These are phyloP conservation scores for Callitettix versicolor DNA, from an alignment of 1,140 invertebrate species.

Conservation along the genomic window DNA sequence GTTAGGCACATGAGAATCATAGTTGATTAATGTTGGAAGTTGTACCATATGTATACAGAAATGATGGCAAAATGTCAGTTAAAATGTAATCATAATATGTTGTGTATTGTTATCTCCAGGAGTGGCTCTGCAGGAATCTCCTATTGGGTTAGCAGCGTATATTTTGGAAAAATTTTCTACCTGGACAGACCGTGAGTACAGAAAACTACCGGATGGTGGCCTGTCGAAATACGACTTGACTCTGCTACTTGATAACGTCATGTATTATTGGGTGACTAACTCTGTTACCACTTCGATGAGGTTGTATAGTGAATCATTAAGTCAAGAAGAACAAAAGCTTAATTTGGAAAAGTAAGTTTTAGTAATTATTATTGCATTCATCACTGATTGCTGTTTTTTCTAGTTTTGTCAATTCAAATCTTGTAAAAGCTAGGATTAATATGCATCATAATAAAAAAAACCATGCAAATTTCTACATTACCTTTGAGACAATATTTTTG, in stretches of 20 bases:
- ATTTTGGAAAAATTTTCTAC: constrained; percentile 63
- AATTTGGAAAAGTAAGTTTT: constrained; percentile 39
- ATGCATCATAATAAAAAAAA: too few species aligned
- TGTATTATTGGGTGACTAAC: constrained; percentile 75
- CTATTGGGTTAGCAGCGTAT: constrained; percentile 56
- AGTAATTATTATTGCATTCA: too few species aligned
- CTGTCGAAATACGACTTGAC: constrained; percentile 53
- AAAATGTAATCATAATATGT: too few species aligned
- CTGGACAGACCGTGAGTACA: constrained; percentile 49
- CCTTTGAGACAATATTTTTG: too few species aligned
- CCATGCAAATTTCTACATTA: too few species aligned
- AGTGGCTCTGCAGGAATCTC: constrained; percentile 45
- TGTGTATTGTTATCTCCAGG: constrained; percentile 33
- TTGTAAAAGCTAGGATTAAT: too few species aligned
- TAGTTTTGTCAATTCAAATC: too few species aligned
- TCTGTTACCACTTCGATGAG: constrained; percentile 66
- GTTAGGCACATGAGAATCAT: too few species aligned
- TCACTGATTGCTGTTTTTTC: too few species aligned
- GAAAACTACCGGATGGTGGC: constrained; percentile 54
- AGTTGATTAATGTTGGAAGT: too few species aligned
- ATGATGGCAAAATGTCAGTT: too few species aligned
- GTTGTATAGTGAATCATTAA: constrained; percentile 58
- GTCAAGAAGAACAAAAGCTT: constrained; percentile 29
- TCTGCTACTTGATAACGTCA: constrained; percentile 76
- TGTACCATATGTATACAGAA: too few species aligned